phyloP scores from a whole-genome alignment of 2,113 vertebrate genomes.

The Lonchura striata region DNA sequence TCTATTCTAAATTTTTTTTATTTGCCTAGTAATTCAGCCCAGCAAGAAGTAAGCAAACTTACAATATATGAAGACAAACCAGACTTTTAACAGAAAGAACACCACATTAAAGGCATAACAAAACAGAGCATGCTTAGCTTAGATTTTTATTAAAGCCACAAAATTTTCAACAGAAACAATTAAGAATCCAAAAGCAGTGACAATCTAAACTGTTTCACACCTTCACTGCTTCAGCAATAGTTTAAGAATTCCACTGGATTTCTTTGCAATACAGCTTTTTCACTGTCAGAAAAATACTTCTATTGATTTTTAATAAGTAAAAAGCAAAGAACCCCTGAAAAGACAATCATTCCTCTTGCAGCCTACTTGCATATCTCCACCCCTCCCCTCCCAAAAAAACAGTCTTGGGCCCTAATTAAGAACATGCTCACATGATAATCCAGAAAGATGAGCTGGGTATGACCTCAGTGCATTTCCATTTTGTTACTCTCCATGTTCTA shows the following conservation, averaged over 20 bases:
- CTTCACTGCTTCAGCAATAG: neutral
- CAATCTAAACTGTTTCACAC: neutral
- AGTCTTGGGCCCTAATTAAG: neutral
- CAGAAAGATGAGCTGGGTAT: neutral
- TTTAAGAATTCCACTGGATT: neutral
- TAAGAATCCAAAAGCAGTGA: neutral
- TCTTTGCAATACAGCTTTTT: neutral
- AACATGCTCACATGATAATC: neutral
- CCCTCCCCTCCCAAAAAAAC: neutral
- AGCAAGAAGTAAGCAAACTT: neutral
- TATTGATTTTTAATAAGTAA: neutral
- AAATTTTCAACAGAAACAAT: neutral
- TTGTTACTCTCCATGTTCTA: neutral
- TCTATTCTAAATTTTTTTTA: neutral
- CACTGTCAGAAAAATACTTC: neutral
- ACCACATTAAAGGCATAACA: neutral
- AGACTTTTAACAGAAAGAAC: neutral
- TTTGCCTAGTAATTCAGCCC: neutral
- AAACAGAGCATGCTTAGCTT: accelerated
- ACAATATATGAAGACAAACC: neutral
- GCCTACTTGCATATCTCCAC: neutral
- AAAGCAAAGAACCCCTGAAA: neutral
- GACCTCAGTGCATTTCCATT: neutral
- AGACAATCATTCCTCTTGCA: neutral
- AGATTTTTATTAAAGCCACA: neutral